Evolutionary conservation across 2,888 invertebrate species (phyloP).

Genomic region (Hybos culiciformis): DNA sequence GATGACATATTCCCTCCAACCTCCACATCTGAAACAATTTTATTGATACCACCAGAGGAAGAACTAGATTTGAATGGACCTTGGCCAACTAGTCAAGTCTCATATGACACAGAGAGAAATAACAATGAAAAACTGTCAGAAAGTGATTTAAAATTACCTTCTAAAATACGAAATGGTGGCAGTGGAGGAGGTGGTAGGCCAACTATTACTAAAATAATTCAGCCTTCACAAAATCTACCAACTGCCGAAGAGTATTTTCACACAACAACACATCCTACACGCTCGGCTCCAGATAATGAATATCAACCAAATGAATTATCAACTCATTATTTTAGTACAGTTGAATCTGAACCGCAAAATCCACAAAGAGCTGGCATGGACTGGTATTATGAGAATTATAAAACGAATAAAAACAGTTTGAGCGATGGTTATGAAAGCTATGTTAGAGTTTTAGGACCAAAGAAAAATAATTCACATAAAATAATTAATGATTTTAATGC

Average conservation of each 20-base stretch:
- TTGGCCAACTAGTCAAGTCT: constrained; percentile 20
- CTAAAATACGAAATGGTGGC: constrained; percentile 1
- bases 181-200: constrained; percentile 26
- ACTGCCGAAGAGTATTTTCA: constrained; percentile 33
- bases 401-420: background rate
- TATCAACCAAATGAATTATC: constrained; percentile 14
- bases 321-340: constrained; percentile 34
- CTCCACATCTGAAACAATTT: constrained; percentile 32
- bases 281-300: constrained; percentile 11
- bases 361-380: constrained; percentile 39
- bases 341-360: constrained; percentile 30
- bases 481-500: too few species aligned
- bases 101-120: background rate
- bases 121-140: background rate
- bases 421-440: too few species aligned
- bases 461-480: too few species aligned
- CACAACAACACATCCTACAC: constrained; percentile 18
- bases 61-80: constrained; percentile 24
- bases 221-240: constrained; percentile 25
- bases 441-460: too few species aligned
- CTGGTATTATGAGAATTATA: constrained; percentile 78
- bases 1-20: constrained; percentile 16
- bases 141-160: background rate
- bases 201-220: constrained; percentile 46
- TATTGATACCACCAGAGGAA: constrained; percentile 32